Conservation (phyloP, 2,113 vertebrate species). For the Chaetodon auriga region DNA sequence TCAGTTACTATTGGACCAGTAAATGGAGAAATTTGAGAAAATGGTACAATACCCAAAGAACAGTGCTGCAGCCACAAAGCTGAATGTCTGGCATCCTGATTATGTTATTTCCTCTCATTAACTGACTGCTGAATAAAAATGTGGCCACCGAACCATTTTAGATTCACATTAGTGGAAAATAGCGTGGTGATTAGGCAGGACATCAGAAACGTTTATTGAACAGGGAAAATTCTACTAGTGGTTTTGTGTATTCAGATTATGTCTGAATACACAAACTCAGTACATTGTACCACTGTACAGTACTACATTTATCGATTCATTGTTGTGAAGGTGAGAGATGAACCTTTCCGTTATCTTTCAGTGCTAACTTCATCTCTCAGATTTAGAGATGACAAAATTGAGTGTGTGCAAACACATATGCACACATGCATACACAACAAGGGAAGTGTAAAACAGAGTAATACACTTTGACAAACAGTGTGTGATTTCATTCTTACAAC, state of each 20-base stretch:
- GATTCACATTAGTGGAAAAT: conserved; percentile 6
- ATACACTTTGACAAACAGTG: conserved; percentile 44
- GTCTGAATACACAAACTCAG: not conserved
- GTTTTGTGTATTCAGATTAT: conserved; percentile 14
- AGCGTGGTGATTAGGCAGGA: not conserved
- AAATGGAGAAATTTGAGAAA: not conserved
- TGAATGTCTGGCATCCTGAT: not conserved
- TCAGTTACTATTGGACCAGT: not conserved
- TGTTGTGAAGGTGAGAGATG: conserved; percentile 11
- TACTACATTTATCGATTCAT: not conserved
- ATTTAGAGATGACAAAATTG: conserved; percentile 34
- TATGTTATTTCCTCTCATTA: conserved; percentile 14
- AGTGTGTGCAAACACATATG: conserved; percentile 49
- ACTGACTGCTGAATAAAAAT: conserved; percentile 8
- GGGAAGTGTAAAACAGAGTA: conserved; percentile 37
- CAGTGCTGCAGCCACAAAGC: not conserved
- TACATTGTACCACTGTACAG: not conserved
- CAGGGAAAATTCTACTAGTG: not conserved
- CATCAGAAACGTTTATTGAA: not conserved
- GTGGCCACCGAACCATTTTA: conserved; percentile 5
- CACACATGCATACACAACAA: conserved; percentile 13
- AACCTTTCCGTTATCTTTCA: conserved; percentile 9
- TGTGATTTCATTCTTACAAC: conserved; percentile 42
- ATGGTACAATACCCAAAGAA: not conserved
- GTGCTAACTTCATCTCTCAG: conserved; percentile 4